Base-by-base conservation (phyloP, 2,888 invertebrate species). In the Pachymerium ferrugineum region DNA sequence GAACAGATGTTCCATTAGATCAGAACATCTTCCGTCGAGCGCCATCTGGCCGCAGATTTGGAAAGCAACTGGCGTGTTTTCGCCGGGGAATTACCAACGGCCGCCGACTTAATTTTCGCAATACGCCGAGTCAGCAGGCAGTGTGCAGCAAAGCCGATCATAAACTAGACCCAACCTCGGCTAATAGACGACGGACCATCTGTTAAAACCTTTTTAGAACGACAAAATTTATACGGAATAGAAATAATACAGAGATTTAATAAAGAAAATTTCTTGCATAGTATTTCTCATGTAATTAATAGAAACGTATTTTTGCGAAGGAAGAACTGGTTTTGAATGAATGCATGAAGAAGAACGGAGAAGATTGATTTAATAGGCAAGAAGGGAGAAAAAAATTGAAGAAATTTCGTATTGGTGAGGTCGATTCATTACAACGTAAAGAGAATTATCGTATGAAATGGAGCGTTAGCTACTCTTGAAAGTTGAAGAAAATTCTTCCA, bases 21-120 rank as follows among this genome's bases (percentile, higher is more conserved):
- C 62, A 28, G 62, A 62, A 62, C 62, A 62, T 62, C 62, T 62
- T 62, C 62, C 62, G 62, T 62, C 62, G 62, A 62, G 62, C 62
- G 62, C 62, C 62, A 62, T 62, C 62, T 62, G 62, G 62, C 62
- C 62, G 62, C 62, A 62, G 62, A 62, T 62, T 62, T 62, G 28
- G 62, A 62, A 62, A 62, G 62, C 62, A 62, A 62, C 62, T 62
- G 62, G 62, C 62, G 62, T 62, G 62, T 62, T 62, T 62, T 62
- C 62, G 62, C 62, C 62, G 62, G 62, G 62, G 62, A 62, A 62
- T 62, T 62, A 62, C 62, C 62, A 62, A 62, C 62, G 62, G 25
- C 62, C 62, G 62, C 62, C 71, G 71, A 71, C 71, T 71, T 71
- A 71, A 71, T 71, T 54, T 71, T 71, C 71, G 71, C 38, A 71